phyloP scores from a whole-genome alignment of 2,113 vertebrate genomes.

The Poicephalus gulielmi region DNA sequence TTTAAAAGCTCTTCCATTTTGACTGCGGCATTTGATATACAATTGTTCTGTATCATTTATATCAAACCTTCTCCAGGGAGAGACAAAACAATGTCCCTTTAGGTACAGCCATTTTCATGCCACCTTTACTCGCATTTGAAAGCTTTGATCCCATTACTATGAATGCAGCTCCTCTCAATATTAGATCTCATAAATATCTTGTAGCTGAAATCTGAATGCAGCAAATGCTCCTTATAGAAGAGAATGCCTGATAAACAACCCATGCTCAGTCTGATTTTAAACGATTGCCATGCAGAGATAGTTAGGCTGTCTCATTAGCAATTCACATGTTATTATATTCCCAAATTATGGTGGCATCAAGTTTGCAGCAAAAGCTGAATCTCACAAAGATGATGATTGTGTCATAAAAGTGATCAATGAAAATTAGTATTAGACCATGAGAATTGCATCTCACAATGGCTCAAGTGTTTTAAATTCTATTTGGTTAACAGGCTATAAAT shows the following conservation, averaged over 20 bases:
- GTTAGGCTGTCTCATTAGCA: not conserved
- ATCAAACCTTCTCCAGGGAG: not conserved
- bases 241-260: not conserved
- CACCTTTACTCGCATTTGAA: not conserved
- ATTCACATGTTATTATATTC: not conserved
- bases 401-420: not conserved
- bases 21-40: not conserved
- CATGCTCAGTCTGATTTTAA: not conserved
- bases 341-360: not conserved
- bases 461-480: constrained; percentile 20
- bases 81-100: not conserved
- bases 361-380: not conserved
- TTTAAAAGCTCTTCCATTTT: not conserved
- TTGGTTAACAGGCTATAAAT: constrained; percentile 46
- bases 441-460: constrained; percentile 6
- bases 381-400: not conserved
- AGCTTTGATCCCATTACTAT: not conserved
- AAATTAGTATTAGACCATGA: constrained; percentile 7
- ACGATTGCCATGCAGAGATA: accelerated
- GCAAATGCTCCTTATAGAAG: not conserved
- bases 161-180: not conserved
- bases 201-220: not conserved
- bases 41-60: not conserved
- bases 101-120: no score
- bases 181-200: not conserved